A percentile compares a stretch with the other conserved stretches of the same genome.
phyloP scores from a whole-genome alignment of 2,888 invertebrate species.

The Eupithecia pulchellata region DNA sequence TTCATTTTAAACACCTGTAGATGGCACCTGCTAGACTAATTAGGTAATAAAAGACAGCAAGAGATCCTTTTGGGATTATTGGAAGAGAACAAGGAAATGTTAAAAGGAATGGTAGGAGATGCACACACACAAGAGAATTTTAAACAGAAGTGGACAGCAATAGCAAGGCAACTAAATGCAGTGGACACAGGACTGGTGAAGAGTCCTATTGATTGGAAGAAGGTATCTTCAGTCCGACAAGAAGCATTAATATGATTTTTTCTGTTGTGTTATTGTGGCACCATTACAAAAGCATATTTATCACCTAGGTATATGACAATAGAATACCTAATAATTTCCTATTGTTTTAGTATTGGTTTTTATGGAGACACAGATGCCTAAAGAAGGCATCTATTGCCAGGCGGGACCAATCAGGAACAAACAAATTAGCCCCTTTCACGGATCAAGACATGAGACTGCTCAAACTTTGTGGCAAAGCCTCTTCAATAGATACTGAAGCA shows the following conservation, averaged over 20 bases:
- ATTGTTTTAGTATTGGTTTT: slow-evolving; percentile 7
- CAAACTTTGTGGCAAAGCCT: not conserved
- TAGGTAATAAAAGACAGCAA: not conserved
- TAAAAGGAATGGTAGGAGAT: not conserved
- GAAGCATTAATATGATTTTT: too few relatives aligned
- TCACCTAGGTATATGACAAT: too few relatives aligned
- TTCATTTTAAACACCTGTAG: not conserved
- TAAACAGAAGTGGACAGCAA: not conserved
- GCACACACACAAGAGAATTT: not conserved
- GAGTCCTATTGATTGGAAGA: slow-evolving; percentile 1
- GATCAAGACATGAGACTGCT: slow-evolving; percentile 3
- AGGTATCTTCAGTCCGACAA: not conserved
- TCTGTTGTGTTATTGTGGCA: too few relatives aligned
- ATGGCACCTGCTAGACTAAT: slow-evolving; percentile 1
- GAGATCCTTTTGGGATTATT: slow-evolving; percentile 4
- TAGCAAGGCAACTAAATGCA: not conserved
- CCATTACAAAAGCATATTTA: too few relatives aligned
- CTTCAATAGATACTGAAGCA: not conserved
- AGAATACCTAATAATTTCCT: not conserved
- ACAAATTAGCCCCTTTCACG: not conserved
- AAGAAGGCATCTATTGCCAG: not conserved
- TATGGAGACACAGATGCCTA: slow-evolving; percentile 3
- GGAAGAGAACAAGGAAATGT: slow-evolving; percentile 7
- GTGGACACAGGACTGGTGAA: not conserved
- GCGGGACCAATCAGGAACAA: not conserved